phyloP scores from a whole-genome alignment of 2,888 invertebrate species.

The Pristionchus fissidentatus region DNA sequence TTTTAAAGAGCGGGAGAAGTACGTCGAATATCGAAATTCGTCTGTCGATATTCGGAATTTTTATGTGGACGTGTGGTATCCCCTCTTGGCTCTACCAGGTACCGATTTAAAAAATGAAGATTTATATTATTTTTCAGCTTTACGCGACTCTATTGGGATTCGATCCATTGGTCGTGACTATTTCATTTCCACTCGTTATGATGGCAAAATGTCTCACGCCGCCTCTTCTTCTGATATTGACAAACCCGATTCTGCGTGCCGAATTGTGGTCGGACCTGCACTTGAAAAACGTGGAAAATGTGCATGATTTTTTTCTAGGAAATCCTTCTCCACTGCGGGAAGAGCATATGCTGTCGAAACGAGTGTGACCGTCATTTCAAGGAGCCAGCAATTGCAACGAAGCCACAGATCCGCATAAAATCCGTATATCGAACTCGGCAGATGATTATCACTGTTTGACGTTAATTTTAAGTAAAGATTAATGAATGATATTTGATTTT shows the following conservation, averaged over 20 bases:
- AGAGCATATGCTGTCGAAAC: too few species aligned
- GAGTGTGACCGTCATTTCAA: too few species aligned
- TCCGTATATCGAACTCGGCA: too few species aligned
- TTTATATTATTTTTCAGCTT: not conserved
- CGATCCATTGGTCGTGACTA: not conserved
- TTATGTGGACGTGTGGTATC: not conserved
- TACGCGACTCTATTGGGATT: not conserved
- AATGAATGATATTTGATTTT: too few species aligned
- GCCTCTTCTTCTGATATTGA: not conserved
- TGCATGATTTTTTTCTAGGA: too few species aligned
- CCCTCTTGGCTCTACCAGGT: not conserved
- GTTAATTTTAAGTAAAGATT: too few species aligned
- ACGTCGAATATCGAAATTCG: too few species aligned
- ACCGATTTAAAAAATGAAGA: not conserved
- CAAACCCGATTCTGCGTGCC: not conserved
- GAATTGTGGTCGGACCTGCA: conserved; percentile 17
- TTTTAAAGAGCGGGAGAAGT: not conserved
- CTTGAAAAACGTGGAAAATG: too few species aligned
- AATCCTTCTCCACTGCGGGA: too few species aligned
- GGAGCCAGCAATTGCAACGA: too few species aligned
- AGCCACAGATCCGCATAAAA: too few species aligned
- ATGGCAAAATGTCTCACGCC: conserved; percentile 13
- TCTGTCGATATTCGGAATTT: not conserved
- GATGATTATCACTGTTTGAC: too few species aligned
- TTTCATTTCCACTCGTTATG: not conserved